A percentile compares a stretch with the other conserved stretches of the same genome.
These are phyloP conservation scores for Hanleya hanleyi DNA, from an alignment of 2,888 invertebrate species.

Conservation along the genomic window DNA sequence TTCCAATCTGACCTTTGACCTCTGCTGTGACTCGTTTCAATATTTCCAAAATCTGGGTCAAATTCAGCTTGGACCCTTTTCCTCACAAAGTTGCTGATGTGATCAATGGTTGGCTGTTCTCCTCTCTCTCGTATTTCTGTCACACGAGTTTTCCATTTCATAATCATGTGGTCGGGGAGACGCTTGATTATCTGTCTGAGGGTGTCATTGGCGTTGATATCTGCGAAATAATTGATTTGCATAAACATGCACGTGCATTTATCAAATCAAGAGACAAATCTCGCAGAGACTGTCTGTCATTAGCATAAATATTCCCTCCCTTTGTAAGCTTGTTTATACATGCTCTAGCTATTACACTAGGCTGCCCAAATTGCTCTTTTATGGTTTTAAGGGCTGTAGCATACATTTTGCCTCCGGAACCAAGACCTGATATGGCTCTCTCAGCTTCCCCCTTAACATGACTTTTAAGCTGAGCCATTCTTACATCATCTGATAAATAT, in stretches of 20 bases:
- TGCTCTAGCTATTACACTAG: constrained; percentile 11
- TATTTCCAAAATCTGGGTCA: constrained; percentile 24
- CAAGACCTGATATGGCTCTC: background rate
- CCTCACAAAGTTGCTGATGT: constrained; percentile 15
- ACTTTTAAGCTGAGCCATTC: constrained; percentile 13
- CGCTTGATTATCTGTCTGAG: constrained; percentile 16
- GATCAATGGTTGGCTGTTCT: background rate
- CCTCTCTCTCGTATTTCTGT: constrained; percentile 18
- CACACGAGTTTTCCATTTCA: constrained; percentile 7
- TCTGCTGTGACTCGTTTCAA: background rate
- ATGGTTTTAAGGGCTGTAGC: constrained; percentile 17
- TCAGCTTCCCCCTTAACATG: constrained; percentile 14
- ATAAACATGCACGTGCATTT: constrained; percentile 11
- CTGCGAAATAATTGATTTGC: background rate
- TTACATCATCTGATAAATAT: constrained; percentile 16
- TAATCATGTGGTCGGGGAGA: constrained; percentile 20
- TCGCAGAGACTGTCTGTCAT: constrained; percentile 11
- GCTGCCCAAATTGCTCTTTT: constrained; percentile 19
- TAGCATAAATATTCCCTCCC: background rate
- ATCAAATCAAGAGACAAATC: constrained; percentile 10
- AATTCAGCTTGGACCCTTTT: constrained; percentile 12
- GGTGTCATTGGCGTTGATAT: background rate
- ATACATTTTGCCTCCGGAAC: constrained; percentile 14
- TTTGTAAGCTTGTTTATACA: constrained; percentile 14
- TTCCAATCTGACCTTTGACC: no score